These are phyloP conservation scores for Aelia acuminata DNA, from an alignment of 2,888 invertebrate genomes.

Conservation along the genomic window DNA sequence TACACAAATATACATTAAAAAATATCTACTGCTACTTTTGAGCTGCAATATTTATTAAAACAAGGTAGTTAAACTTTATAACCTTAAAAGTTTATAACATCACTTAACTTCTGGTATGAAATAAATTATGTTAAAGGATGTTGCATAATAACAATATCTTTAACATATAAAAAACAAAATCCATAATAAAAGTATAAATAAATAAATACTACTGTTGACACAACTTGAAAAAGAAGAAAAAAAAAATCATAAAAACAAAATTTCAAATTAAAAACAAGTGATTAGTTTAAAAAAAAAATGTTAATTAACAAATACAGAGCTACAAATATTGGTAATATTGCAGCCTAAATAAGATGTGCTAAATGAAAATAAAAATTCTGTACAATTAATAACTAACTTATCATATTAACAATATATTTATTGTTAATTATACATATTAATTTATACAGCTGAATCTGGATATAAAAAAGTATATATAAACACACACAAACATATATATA, in stretches of 20 bases:
- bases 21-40: neutral
- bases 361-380: conserved; percentile 28
- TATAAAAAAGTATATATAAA: neutral
- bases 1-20: neutral
- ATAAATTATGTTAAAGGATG: neutral
- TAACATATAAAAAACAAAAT: neutral
- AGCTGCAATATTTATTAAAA: conserved; percentile 40
- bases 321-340: neutral
- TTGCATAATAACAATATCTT: neutral
- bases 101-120: neutral
- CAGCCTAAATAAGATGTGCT: conserved; percentile 1
- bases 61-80: too few species aligned
- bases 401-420: too few species aligned
- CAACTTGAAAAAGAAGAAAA: too few species aligned
- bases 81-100: too few species aligned
- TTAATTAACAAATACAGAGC: neutral
- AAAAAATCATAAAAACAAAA: too few species aligned
- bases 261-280: too few species aligned
- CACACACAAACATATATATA: too few species aligned
- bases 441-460: conserved; percentile 11
- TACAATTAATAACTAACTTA: conserved; percentile 33
- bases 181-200: too few species aligned
- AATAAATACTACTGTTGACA: too few species aligned
- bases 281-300: neutral
- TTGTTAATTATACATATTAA: too few species aligned